Evolutionary conservation across 2,113 vertebrate species (phyloP), one percentile per base, ranked within the genome.

Genomic region (Himantopus leucocephalus): DNA sequence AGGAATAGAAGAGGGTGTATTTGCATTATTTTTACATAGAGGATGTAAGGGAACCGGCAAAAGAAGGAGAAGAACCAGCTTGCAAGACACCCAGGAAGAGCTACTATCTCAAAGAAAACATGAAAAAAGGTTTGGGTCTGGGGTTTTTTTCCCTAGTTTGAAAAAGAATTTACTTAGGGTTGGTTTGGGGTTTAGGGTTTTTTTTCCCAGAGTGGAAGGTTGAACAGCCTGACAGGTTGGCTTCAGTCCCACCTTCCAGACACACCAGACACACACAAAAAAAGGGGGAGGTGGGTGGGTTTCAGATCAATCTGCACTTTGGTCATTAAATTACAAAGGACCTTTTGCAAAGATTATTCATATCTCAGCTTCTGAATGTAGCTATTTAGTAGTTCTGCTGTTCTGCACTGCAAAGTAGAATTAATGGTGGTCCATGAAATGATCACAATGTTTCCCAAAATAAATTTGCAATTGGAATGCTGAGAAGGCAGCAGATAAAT

Each of bases 21-120:
- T 96, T 94, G 86, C 90, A 94, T 96, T 85, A 78, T 78, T 94
- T 96, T 96, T 95, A 73, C 83, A 85, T 87, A 60, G 39, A 94
- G 58, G n/a, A 88, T 96, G 60, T 84, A 93, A 87, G 39, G 56
- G 68, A 91, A 92, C 68, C 7, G 0, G 48, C 43, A 92, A 92
- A 91, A 85, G 78, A 91, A 90, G 91, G 50, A 86, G 86, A 21
- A 93, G 72, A 96, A 96, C 88, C 79, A 93, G 95, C 77, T 96
- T 94, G 79, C 77, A 93, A 71, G 72, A 87, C 82, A 84, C 47
- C 23, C 59, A 84, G 79, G 63, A 92, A 86, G 77, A 81, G 7
- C 70, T 89, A 26, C 16, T 7, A 21, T 80, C 60, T 89, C 48
- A 88, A 84, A 91, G 15, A 76, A 87, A 92, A 85, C 26, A 37